A percentile compares a stretch with the other conserved stretches of the same genome.
Conservation (phyloP, 2,113 vertebrate genomes). For the Urocitellus parryii region DNA sequence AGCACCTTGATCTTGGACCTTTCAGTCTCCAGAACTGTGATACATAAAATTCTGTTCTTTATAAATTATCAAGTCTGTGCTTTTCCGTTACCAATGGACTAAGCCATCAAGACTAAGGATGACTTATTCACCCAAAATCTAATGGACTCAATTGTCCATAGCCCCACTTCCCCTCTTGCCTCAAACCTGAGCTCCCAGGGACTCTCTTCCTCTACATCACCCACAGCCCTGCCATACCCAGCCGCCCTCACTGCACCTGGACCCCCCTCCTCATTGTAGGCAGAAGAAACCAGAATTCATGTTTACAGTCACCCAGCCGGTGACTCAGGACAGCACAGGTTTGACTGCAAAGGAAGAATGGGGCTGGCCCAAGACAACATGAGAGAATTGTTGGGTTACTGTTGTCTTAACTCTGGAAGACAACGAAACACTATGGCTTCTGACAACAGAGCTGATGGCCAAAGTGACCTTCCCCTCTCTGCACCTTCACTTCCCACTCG, state of each 20-base stretch:
- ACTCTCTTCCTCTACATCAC: background rate
- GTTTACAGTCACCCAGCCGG: background rate
- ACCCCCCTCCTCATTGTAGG: background rate
- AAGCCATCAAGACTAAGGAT: background rate
- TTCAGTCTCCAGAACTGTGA: background rate
- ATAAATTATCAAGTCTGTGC: background rate
- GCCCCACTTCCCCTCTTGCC: background rate
- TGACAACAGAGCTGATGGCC: background rate
- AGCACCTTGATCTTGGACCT: background rate
- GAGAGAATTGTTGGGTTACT: background rate
- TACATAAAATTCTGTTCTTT: background rate
- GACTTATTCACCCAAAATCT: background rate
- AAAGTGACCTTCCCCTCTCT: background rate
- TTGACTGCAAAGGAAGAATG: background rate
- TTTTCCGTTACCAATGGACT: background rate
- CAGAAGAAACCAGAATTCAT: background rate
- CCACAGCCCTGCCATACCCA: accelerated
- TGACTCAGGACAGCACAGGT: background rate
- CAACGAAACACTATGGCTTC: background rate
- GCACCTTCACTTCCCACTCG: background rate
- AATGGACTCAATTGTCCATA: background rate
- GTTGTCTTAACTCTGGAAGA: background rate
- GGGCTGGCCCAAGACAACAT: background rate
- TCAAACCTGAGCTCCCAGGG: background rate
- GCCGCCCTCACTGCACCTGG: background rate